Evolutionary conservation across 1,140 invertebrate genomes (phyloP), one percentile per base, ranked within the genome.

Genomic region (Hyles euphorbiae): DNA sequence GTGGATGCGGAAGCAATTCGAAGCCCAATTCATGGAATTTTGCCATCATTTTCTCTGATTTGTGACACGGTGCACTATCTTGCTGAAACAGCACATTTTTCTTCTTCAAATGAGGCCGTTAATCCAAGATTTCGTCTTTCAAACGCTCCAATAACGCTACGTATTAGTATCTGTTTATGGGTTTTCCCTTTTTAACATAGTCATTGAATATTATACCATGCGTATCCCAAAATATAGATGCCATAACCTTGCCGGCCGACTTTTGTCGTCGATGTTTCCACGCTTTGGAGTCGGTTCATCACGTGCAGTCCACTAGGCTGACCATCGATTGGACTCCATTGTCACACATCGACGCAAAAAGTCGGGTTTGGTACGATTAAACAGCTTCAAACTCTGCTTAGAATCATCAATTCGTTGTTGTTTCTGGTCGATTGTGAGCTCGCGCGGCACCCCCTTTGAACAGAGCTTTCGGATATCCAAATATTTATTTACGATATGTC

Each of bases 11-110:
- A 56, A 40, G 22, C 22, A 22, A 22, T 22, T 22, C 51, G 22
- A 50, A 58, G 51, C 52, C 9, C 47, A 61, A 65, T 54, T 65
- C 58, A 34, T 58, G n/a, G 5, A 49, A 64, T 65, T 58, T 65
- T 43, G 63, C 70, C 62, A 76, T 78, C n/a, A 64, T 61, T 68
- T 68, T 61, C 43, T 68, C 53, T 53, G 57, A 80, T 10, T 70
- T 77, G 74, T 87, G 81, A 68, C 56, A 69, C 56, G 62, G 75
- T 64, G 72, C 72, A 44, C 44, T 45, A 12, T 54, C 53, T 44
- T 54, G 53, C 22, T 54, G 36, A 54, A 54, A 54, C 36, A 54
- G 53, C 53, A 54, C 53, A 44, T 54, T 54, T 10, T 12, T 54
- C 11, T 54, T 54, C 40, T 54, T 54, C 53, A 54, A n/a, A n/a